Base-by-base conservation (phyloP, 2,888 invertebrate species). In the Amphipoea oculea region DNA sequence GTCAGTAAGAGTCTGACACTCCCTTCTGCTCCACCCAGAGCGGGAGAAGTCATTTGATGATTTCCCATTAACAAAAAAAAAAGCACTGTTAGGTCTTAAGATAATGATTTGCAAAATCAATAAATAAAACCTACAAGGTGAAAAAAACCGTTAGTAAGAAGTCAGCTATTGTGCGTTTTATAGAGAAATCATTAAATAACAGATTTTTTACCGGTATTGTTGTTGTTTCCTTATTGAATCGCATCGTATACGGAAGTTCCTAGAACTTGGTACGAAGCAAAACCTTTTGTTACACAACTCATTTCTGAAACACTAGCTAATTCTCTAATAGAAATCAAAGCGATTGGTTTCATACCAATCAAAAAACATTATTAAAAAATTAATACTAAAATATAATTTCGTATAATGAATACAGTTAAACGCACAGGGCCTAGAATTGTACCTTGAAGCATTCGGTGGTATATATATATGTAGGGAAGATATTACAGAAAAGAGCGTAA, bases 211-310 rank as follows among this genome's bases (percentile, higher is more conserved):
- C 60, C 57, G 75, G 70, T 82, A 75, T 72, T 80, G 76, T 69
- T 78, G 70, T 80, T 74, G 81, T 85, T 89, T 89, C 88, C 84
- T 86, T 74, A 87, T 82, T 82, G 76, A 83, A 48, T 80, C 54
- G 72, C 71, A 82, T 72, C 67, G 81, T 67, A 66, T 77, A 73
- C 80, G 86, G 89, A 86, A 89, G 69, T 79, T 81, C 81, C 78
- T 65, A 79, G 84, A 84, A 84, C 65, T 72, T 54, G 14, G 62
- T 63, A 54, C 71, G 36, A 78, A 62, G 70, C 51, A 81, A 78
- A 65, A 70, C 72, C 71, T 73, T 79, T 78, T 70, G 72, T 67
- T 60, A 42, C 54, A 62, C 23, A 57, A 82, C 14, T 48, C 14
- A 72, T 57, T 72, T 75, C 60, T 63, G 23, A 72, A 79, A 66